Base-by-base conservation (phyloP, 2,888 invertebrate genomes). In the Sinhomidia bicolor region DNA sequence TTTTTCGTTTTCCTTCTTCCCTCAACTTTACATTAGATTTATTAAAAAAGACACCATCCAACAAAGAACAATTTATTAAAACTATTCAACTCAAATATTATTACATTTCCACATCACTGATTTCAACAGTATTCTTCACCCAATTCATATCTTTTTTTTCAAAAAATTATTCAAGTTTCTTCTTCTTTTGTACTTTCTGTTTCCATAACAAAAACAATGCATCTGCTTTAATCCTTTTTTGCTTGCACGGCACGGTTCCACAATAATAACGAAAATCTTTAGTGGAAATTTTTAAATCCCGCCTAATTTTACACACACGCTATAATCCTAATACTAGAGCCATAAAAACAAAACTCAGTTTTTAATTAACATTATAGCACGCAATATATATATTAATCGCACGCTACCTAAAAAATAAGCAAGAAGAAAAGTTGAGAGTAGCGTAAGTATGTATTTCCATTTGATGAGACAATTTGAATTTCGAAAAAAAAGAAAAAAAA, bases 1-100 rank as follows among this genome's bases (percentile, higher is more conserved):
- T 10, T 32, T 62, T 57, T 26, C 29, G 32, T 51, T 76, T 6
- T 54, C 17, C 54, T 82, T 20, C 83, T 74, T 83, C 81, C 71
- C 54, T 82, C 32, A 54, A 20, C 62, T 26, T 65, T 41, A 79
- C 36, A n/a, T n/a, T n/a, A n/a, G n/a, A n/a, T n/a, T n/a, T n/a
- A 47, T 26, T 32, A 14, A 10, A 62, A 62, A 60, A 29, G 7
- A 62, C 32, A 54, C 7, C 41, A 65, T 81, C 7, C 47, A 47
- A 78, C 51, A 54, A 74, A 62, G 4, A 74, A 68, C 32, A 32
- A 36, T 6, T 26, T 32, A 32, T 12, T 12, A 65, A n/a, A n/a
- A 14, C 65, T 29, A 32, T 14, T 65, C n/a, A n/a, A n/a, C n/a
- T n/a, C n/a, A n/a, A n/a, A n/a, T 12, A 65, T 65, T 32, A 14